Evolutionary conservation across 2,888 invertebrate species (phyloP).

Genomic region (Dioctria linearis): DNA sequence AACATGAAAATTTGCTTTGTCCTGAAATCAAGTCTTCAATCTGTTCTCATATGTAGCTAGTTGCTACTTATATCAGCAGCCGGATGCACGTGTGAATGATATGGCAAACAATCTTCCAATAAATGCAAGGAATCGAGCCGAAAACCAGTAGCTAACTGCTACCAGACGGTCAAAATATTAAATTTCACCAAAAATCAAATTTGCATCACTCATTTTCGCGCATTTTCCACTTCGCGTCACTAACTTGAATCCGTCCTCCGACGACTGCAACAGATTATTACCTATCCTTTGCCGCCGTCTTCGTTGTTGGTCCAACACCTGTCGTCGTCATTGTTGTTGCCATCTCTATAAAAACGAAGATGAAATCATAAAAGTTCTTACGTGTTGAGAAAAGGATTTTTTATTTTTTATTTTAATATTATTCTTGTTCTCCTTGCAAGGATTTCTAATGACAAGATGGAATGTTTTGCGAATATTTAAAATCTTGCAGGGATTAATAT

Average conservation of each 20-base stretch:
- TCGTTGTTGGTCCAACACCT: constrained; percentile 48
- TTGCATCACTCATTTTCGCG: constrained; percentile 47
- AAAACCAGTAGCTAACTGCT: constrained; percentile 47
- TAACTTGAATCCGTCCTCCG: constrained; percentile 23
- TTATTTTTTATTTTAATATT: no score
- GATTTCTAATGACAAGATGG: no score
- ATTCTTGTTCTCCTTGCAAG: no score
- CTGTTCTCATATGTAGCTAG: not conserved
- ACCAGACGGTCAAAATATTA: constrained; percentile 44
- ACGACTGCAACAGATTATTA: not conserved
- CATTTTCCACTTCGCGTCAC: constrained; percentile 47
- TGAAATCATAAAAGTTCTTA: not conserved
- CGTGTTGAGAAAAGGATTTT: no score
- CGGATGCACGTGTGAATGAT: constrained; percentile 34
- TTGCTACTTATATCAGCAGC: constrained; percentile 5
- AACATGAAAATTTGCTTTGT: constrained; percentile 23
- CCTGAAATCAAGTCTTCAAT: constrained; percentile 24
- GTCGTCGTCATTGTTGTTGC: not conserved
- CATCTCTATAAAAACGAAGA: no score
- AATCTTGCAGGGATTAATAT: no score
- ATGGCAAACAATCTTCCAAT: constrained; percentile 31
- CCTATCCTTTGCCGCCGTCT: constrained; percentile 2
- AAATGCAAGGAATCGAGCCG: not conserved
- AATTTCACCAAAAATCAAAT: constrained; percentile 51
- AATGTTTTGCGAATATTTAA: no score